These are phyloP conservation scores for Andrena dorsata DNA, from an alignment of 2,888 invertebrate genomes.

Conservation along the genomic window DNA sequence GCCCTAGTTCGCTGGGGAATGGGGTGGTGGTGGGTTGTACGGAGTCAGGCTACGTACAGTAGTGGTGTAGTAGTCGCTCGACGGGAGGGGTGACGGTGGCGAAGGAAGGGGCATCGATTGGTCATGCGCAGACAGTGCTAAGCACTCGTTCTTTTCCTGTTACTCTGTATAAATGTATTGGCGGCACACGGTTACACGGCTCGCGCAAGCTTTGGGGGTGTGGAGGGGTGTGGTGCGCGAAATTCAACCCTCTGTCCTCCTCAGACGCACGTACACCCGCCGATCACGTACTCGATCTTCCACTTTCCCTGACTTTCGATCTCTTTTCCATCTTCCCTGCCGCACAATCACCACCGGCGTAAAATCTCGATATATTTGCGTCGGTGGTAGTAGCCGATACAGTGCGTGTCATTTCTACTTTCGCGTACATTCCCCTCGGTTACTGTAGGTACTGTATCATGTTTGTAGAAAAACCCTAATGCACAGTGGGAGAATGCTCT, in stretches of 20 bases:
- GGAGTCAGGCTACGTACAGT: constrained; percentile 51
- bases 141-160: constrained; percentile 38
- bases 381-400: neutral
- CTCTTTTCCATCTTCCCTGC: neutral
- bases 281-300: neutral
- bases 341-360: neutral
- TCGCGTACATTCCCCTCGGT: neutral
- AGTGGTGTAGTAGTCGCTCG: constrained; percentile 54
- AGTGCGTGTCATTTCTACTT: neutral
- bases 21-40: constrained; percentile 46
- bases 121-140: constrained; percentile 75
- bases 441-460: neutral
- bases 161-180: constrained; percentile 42
- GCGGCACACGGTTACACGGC: constrained; percentile 46
- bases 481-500: too few species aligned
- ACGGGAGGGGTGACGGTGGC: constrained; percentile 38
- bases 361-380: neutral
- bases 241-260: constrained; percentile 39
- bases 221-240: constrained; percentile 49
- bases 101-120: constrained; percentile 78
- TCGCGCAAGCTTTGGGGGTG: constrained; percentile 34
- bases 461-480: too few species aligned
- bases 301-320: constrained; percentile 35
- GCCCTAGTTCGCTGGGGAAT: constrained; percentile 46
- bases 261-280: neutral